A percentile compares a stretch with the other conserved stretches of the same genome.
Conservation (phyloP, 2,113 vertebrate genomes). For the Tonatia bakeri region DNA sequence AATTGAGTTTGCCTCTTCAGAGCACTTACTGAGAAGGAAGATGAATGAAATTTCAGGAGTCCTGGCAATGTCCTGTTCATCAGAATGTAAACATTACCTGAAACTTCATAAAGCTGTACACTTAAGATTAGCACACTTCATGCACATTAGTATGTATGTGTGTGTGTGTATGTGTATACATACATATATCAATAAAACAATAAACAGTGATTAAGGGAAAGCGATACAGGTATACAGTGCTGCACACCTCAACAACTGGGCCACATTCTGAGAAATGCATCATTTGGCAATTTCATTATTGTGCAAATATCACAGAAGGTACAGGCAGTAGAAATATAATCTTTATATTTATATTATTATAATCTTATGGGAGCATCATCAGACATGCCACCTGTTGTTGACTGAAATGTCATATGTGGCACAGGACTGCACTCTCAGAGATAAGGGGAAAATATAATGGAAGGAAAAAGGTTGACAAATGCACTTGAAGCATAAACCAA, state of each 20-base stretch:
- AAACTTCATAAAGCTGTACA: not conserved
- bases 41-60: not conserved
- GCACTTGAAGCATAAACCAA: not conserved
- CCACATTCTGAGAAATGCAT: not conserved
- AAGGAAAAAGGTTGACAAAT: not conserved
- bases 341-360: too few relatives aligned
- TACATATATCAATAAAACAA: not conserved
- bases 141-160: not conserved
- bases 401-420: not conserved
- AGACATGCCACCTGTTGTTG: not conserved
- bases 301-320: not conserved
- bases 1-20: not conserved
- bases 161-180: not conserved
- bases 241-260: not conserved
- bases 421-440: not conserved
- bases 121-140: not conserved
- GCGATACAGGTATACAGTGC: not conserved
- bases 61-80: not conserved
- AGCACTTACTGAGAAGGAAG: not conserved
- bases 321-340: not conserved
- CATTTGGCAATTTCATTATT: not conserved
- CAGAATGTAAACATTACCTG: not conserved
- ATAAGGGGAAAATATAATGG: not conserved
- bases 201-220: not conserved
- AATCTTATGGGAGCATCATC: not conserved